Conservation (phyloP, 2,888 invertebrate genomes). For the Shargacucullia verbasci region DNA sequence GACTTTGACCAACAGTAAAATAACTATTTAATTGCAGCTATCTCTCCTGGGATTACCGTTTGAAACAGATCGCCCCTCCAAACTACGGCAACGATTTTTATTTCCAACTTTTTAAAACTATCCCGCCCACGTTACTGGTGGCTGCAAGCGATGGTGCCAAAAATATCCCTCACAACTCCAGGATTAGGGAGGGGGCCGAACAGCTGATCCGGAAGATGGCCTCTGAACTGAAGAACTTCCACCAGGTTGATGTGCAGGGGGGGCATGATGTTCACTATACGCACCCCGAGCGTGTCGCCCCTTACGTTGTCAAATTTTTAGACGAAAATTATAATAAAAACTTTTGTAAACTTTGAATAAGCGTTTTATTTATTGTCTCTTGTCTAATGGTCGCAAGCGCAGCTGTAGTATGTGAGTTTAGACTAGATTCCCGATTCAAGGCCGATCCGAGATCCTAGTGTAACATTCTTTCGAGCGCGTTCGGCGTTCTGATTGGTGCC, state of each 20-base stretch:
- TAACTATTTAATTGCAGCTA: slow-evolving; percentile 59
- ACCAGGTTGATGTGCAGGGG: slow-evolving; percentile 78
- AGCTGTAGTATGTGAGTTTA: too few relatives aligned
- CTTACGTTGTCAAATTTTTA: slow-evolving; percentile 75
- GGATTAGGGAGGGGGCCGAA: slow-evolving; percentile 44
- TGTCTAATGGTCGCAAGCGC: too few relatives aligned
- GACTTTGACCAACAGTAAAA: too few relatives aligned
- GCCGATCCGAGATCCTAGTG: too few relatives aligned
- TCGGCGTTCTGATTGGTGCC: too few relatives aligned
- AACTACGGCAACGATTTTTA: slow-evolving; percentile 71
- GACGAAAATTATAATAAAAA: slow-evolving; percentile 26
- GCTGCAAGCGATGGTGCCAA: slow-evolving; percentile 57
- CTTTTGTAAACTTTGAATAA: slow-evolving; percentile 31
- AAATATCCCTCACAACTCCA: slow-evolving; percentile 10
- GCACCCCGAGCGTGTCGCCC: slow-evolving; percentile 85
- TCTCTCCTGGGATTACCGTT: slow-evolving; percentile 75
- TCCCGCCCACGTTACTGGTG: slow-evolving; percentile 70
- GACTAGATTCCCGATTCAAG: too few relatives aligned
- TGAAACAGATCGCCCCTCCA: slow-evolving; percentile 65
- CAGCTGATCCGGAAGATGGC: slow-evolving; percentile 58
- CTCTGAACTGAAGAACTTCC: slow-evolving; percentile 43
- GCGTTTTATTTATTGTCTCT: too few relatives aligned
- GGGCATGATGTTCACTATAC: slow-evolving; percentile 90
- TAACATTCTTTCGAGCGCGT: too few relatives aligned
- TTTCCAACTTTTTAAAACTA: slow-evolving; percentile 61